Evolutionary conservation across 2,888 invertebrate genomes (phyloP).

Genomic region (Cenopis cana): DNA sequence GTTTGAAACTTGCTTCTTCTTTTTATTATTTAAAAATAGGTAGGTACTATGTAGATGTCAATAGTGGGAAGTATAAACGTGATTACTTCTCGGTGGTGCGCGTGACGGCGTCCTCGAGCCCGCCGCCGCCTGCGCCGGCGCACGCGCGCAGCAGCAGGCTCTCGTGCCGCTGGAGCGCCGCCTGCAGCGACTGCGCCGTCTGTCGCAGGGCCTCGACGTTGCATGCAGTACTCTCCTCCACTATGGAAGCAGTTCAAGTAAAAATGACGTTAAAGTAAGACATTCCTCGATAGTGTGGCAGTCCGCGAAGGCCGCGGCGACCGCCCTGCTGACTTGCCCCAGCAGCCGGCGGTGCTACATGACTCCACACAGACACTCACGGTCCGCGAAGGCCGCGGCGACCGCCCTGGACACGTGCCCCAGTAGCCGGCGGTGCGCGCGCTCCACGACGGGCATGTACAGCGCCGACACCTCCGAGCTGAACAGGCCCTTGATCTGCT

Average conservation of each 20-base stretch:
- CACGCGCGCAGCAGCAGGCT: constrained; percentile 24
- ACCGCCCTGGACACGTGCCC: constrained; percentile 39
- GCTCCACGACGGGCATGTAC: constrained; percentile 44
- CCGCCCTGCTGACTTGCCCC: constrained; percentile 37
- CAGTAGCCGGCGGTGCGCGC: constrained; percentile 43
- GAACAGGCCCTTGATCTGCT: constrained; percentile 30
- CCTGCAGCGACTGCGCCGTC: constrained; percentile 28
- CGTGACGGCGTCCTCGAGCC: constrained; percentile 17
- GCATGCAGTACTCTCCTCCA: constrained; percentile 38
- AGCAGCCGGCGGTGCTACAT: constrained; percentile 44
- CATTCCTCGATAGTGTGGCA: neutral
- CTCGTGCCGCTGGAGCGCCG: constrained; percentile 38
- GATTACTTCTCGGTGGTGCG: constrained; percentile 33
- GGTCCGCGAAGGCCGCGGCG: constrained; percentile 41
- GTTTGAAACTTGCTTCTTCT: too few species aligned
- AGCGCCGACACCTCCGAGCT: constrained; percentile 33
- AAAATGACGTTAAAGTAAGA: neutral
- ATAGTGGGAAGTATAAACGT: too few species aligned
- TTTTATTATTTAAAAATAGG: too few species aligned
- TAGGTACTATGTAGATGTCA: too few species aligned
- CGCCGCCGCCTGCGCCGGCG: constrained; percentile 1
- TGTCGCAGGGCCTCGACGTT: constrained; percentile 31
- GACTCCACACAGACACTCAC: constrained; percentile 26
- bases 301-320: constrained; percentile 43
- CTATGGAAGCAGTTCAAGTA: constrained; percentile 17